Percentiles rank a stretch among this genome's conserved stretches.
Evolutionary conservation across 2,888 invertebrate species (phyloP).

Genomic region (Linyphia triangularis): DNA sequence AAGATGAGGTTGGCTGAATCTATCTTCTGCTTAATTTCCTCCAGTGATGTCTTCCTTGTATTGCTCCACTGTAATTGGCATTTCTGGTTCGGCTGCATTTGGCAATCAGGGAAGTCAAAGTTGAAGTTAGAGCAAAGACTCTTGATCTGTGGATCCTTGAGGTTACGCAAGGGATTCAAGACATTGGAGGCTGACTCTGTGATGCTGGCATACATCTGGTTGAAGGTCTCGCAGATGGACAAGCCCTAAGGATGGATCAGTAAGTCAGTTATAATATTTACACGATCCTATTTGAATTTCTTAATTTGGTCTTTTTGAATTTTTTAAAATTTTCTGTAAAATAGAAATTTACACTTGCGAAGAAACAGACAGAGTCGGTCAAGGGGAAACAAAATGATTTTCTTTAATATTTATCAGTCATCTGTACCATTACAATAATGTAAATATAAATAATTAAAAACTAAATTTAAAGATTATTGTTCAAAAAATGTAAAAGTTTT

Average conservation of each 20-base stretch:
- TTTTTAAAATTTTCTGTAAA: too few relatives aligned
- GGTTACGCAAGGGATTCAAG: background rate
- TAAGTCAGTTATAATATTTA: background rate
- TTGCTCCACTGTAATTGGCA: background rate
- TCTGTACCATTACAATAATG: too few relatives aligned
- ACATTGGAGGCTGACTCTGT: background rate
- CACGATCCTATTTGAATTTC: too few relatives aligned
- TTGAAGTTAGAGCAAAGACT: background rate
- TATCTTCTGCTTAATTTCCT: background rate
- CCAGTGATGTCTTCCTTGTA: background rate
- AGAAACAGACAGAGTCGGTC: too few relatives aligned
- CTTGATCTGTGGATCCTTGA: background rate
- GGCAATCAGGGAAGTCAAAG: background rate
- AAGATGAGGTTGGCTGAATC: background rate
- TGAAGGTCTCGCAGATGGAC: conserved; percentile 18
- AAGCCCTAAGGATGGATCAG: background rate
- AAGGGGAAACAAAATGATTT: too few relatives aligned
- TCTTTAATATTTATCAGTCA: too few relatives aligned
- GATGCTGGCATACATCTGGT: background rate
- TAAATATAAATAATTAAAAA: too few relatives aligned
- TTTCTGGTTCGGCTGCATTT: background rate
- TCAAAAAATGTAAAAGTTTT: too few relatives aligned
- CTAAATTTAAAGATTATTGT: too few relatives aligned
- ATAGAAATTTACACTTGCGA: too few relatives aligned
- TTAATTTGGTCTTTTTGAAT: too few relatives aligned